Base-by-base conservation (phyloP, 2,888 invertebrate species). In the Dasysyrphus albostriatus region DNA sequence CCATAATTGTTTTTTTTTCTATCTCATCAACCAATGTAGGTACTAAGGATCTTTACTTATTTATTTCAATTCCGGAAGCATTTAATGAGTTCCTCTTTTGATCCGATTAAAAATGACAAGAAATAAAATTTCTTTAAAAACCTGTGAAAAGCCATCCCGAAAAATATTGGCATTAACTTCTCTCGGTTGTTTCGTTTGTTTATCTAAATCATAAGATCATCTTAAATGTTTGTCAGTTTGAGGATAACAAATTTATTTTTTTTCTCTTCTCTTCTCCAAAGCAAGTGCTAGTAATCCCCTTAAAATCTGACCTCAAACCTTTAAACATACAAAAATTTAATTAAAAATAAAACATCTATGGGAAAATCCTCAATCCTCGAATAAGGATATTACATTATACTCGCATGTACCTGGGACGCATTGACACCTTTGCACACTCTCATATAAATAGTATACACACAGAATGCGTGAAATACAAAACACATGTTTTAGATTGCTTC, bases 261-360 rank as follows among this genome's bases (percentile, higher is more conserved):
- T 49, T 67, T n/a, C n/a, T n/a, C n/a, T n/a, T n/a, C n/a, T n/a
- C n/a, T 44, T 44, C 16, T 5, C 14, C 39, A 14, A 54, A 29
- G 69, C 78, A 83, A 83, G 87, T 87, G 85, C 77, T 39, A 87
- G 70, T 87, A 87, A 83, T 87, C 87, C 75, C 87, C 83, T 87
- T 83, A 75, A 83, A 87, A 83, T 75, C 70, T 79, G 87, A 87
- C 87, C 63, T 73, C 76, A 75, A 84, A 63, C 58, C 72, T 59
- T 59, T 72, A 82, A 83, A 72, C 70, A 78, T 24, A 72, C 29
- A 73, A 63, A 63, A 61, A 51, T 58, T 39, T 42, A 70, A 76
- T 56, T 54, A 24, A 56, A 47, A 59, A 32, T 54, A 47, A 73
- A 61, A 47, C 65, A 12, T 32, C 29, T 58, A 24, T 65, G 82